phyloP scores from a whole-genome alignment of 2,888 invertebrate species.

The Macroteleia sp. region DNA sequence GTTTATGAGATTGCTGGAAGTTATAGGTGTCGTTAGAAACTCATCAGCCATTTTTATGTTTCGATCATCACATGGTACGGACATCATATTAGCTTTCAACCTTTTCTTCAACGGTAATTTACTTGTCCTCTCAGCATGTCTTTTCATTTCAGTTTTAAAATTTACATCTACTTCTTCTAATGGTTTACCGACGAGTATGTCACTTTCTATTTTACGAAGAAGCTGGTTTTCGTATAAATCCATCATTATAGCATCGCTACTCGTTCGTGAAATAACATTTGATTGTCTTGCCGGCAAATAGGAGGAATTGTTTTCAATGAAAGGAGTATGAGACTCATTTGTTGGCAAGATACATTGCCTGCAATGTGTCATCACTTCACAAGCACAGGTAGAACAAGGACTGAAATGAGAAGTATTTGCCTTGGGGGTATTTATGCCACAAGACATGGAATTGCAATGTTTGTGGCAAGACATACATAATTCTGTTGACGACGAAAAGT shows the following conservation, averaged over 20 bases:
- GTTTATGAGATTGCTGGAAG: too few relatives aligned
- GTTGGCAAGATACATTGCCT: slow-evolving; percentile 74
- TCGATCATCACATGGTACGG: slow-evolving; percentile 67
- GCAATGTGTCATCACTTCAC: slow-evolving; percentile 75
- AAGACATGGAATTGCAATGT: slow-evolving; percentile 73
- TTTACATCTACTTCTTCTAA: slow-evolving; percentile 67
- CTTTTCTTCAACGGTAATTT: slow-evolving; percentile 80
- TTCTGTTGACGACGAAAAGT: slow-evolving; percentile 71
- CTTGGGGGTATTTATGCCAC: slow-evolving; percentile 69
- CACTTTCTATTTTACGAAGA: slow-evolving; percentile 67
- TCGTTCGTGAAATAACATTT: slow-evolving; percentile 71
- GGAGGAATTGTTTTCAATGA: slow-evolving; percentile 74
- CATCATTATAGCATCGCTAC: slow-evolving; percentile 66
- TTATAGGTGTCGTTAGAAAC: too few relatives aligned
- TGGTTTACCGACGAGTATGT: slow-evolving; percentile 65
- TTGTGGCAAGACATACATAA: too few relatives aligned
- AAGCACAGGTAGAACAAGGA: slow-evolving; percentile 70
- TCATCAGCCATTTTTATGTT: slow-evolving; percentile 67
- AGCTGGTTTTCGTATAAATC: slow-evolving; percentile 70
- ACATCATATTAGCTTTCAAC: slow-evolving; percentile 73
- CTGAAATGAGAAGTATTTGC: slow-evolving; percentile 20
- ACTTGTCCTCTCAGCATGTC: slow-evolving; percentile 70
- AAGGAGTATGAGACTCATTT: slow-evolving; percentile 64
- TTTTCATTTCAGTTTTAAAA: slow-evolving; percentile 66
- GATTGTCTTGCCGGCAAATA: slow-evolving; percentile 73